Evolutionary conservation across 2,888 invertebrate species (phyloP), one percentile per base, ranked within the genome.

Genomic region (Napeogenes sylphis): DNA sequence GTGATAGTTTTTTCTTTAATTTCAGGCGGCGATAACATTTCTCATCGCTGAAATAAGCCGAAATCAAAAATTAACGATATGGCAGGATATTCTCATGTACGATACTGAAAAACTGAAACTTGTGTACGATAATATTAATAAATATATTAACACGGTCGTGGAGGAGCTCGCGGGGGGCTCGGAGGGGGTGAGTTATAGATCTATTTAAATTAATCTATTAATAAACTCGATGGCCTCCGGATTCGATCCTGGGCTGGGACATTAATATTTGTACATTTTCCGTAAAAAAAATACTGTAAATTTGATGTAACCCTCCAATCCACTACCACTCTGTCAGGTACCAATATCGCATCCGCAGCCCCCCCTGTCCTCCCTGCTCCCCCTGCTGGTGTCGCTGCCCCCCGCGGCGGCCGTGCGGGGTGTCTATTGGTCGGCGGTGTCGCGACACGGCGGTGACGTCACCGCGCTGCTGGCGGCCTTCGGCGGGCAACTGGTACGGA

Each of bases 81-180:
- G 83, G 83, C 60, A 62, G 4, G 72, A 69, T 0, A 30, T 84
- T 0, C 71, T 82, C 6, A 73, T 78, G 53, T 67, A 69, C 0
- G 60, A 64, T 42, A 10, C 0, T 35, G 58, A 0, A 73, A 69
- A 0, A 66, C 64, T 4, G 73, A 76, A 21, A 6, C 53, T 3
- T 10, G 3, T 62, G 3, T 63, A 78, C 38, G 67, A 71, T 6
- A 61, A 63, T 5, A 66, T 67, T 8, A 14, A 73, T 54, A 66
- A 70, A 3, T 70, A 73, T 13, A 65, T 63, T 3, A 33, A 21
- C 4, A 66, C 65, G 56, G 58, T 65, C 8, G 21, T 64, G 13
- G 61, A 70, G 38, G 62, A 38, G 12, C 55, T 63, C 8, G 10
- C 62, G 35, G 46, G 55, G n/a, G 59, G 62, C n/a, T 55, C 45